Conservation (phyloP, 1,140 invertebrate species). For the Eueides isabella region DNA sequence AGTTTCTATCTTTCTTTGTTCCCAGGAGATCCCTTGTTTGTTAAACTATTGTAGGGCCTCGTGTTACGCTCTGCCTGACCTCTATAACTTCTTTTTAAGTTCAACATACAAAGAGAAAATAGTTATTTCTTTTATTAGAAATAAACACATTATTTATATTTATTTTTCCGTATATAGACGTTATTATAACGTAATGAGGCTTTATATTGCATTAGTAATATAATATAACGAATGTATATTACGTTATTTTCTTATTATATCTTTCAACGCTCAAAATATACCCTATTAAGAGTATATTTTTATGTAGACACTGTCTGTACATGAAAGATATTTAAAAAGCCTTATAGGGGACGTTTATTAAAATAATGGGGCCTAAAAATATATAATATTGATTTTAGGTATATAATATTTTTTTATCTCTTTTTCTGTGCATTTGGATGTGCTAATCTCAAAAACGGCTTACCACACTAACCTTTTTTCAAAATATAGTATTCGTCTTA, state of each 20-base stretch:
- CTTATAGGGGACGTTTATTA: no score
- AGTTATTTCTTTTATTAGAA: constrained; percentile 1
- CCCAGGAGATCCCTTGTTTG: constrained; percentile 31
- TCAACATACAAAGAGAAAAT: constrained; percentile 17
- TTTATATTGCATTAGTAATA: background rate
- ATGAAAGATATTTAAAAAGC: no score
- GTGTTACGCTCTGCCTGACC: constrained; percentile 22
- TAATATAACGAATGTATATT: background rate
- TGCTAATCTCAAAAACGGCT: no score
- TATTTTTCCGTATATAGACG: background rate
- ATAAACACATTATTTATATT: constrained; percentile 8
- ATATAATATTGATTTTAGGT: no score
- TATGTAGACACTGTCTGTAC: no score
- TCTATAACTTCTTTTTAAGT: constrained; percentile 22
- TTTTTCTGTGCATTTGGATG: no score
- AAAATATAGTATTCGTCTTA: no score
- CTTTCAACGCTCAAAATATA: background rate
- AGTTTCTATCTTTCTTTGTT: constrained; percentile 16
- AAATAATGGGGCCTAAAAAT: no score
- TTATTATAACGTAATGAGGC: background rate
- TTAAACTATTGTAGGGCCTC: constrained; percentile 12
- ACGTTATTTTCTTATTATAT: background rate
- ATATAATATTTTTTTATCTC: no score
- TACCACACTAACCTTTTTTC: no score
- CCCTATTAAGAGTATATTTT: no score